Evolutionary conservation across 2,888 invertebrate genomes (phyloP).

Genomic region (Ormia ochracea): DNA sequence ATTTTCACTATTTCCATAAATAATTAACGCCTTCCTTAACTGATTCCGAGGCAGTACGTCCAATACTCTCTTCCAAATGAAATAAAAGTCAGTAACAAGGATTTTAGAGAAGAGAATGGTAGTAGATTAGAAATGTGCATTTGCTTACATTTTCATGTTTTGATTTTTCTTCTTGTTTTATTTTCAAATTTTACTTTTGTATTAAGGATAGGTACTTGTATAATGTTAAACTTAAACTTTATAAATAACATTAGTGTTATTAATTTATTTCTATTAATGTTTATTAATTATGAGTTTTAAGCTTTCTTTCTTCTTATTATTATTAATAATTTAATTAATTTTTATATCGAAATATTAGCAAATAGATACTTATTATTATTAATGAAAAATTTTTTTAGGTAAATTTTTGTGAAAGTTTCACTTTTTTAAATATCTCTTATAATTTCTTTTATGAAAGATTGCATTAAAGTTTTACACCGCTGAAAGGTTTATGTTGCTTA

Average conservation of each 20-base stretch:
- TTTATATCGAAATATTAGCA: constrained; percentile 61
- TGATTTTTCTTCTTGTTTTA: constrained; percentile 24
- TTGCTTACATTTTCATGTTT: constrained; percentile 49
- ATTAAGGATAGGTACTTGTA: constrained; percentile 76
- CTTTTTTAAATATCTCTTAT: constrained; percentile 50
- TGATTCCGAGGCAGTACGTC: too few species aligned
- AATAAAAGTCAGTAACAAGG: constrained; percentile 41
- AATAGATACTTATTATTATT: constrained; percentile 64
- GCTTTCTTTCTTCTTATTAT: constrained; percentile 71
- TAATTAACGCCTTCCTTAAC: too few species aligned
- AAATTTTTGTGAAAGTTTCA: constrained; percentile 58
- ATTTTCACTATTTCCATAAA: too few species aligned
- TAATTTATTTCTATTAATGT: constrained; percentile 21
- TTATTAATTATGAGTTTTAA: constrained; percentile 70
- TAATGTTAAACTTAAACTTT: constrained; percentile 64
- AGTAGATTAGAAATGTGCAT: constrained; percentile 62
- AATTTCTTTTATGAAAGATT: constrained; percentile 64
- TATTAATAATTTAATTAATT: constrained; percentile 1
- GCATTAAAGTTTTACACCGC: constrained; percentile 69
- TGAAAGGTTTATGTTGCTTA: constrained; percentile 66
- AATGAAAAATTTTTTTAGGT: constrained; percentile 67
- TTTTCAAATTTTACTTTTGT: constrained; percentile 66
- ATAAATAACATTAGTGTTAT: constrained; percentile 53
- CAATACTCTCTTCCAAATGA: not conserved
- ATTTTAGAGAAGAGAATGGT: constrained; percentile 61